Percentiles rank a stretch among this genome's conserved stretches.
Evolutionary conservation across 2,797 vertebrate genomes (phyloP).

Genomic region (Amniataba percoides): DNA sequence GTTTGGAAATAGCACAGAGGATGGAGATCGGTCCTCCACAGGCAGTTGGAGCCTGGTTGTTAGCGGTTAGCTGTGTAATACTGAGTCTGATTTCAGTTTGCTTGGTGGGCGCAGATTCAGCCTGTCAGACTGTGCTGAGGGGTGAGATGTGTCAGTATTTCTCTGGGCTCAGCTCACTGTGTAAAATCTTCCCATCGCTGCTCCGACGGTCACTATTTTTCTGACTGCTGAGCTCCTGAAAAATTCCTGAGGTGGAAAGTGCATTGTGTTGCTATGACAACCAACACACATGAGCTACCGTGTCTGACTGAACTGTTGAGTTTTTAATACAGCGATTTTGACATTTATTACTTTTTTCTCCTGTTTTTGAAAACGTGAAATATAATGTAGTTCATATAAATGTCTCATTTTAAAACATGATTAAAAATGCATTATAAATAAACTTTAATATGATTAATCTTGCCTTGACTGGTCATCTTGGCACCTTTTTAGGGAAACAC

Average conservation of each 20-base stretch:
- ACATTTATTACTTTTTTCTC: neutral
- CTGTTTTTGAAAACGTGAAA: neutral
- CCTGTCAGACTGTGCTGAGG: neutral
- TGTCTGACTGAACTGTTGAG: too few species aligned
- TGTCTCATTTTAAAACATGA: neutral
- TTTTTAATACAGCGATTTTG: neutral
- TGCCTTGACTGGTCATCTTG: neutral
- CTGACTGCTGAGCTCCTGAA: neutral
- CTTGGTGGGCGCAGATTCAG: neutral
- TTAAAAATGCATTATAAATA: neutral
- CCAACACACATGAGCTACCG: too few species aligned
- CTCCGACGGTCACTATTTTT: neutral
- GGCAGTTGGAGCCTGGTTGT: too few species aligned
- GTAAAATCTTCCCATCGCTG: neutral
- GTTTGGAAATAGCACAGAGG: neutral
- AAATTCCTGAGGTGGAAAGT: neutral
- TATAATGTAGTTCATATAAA: too few species aligned
- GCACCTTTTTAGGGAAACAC: neutral
- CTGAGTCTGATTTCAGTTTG: neutral
- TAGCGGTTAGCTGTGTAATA: neutral
- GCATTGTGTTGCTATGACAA: too few species aligned
- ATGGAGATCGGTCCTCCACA: neutral
- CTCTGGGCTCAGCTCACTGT: neutral
- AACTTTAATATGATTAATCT: neutral
- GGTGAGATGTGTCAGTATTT: neutral